Conservation (phyloP, 35 echinoderm and acorn worm species). For the Apostichopus japonicus region DNA sequence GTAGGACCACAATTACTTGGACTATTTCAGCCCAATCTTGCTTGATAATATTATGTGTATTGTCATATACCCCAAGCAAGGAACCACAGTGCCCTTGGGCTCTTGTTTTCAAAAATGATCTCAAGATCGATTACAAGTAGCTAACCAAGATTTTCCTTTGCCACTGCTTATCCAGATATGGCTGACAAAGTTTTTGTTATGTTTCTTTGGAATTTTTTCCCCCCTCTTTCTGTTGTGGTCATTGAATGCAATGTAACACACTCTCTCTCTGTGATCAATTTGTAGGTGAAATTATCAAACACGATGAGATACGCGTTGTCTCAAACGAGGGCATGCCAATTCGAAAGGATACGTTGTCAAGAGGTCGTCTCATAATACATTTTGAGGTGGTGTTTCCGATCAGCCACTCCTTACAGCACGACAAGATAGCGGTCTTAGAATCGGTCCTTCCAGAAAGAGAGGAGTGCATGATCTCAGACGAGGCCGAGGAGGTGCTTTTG, state of each 20-base stretch:
- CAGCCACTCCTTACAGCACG: slow-evolving; percentile 19
- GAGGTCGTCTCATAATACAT: slow-evolving; percentile 91
- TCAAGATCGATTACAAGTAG: too few relatives aligned
- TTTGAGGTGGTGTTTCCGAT: slow-evolving; percentile 82
- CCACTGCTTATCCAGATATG: too few relatives aligned
- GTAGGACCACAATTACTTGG: too few relatives aligned
- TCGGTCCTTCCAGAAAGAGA: slow-evolving; percentile 65
- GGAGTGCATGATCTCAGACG: slow-evolving; percentile 80
- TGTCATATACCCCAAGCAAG: too few relatives aligned
- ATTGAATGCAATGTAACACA: not conserved
- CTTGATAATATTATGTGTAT: too few relatives aligned
- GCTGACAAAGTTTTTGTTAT: too few relatives aligned
- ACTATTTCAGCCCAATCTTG: too few relatives aligned
- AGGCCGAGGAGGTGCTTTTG: slow-evolving; percentile 69
- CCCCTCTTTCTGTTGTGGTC: too few relatives aligned
- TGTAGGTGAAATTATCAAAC: slow-evolving; percentile 86
- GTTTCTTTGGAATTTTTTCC: too few relatives aligned
- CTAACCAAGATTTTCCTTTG: too few relatives aligned
- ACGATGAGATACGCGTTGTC: slow-evolving; percentile 81
- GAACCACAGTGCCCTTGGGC: too few relatives aligned
- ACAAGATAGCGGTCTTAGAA: slow-evolving; percentile 67
- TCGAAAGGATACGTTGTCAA: slow-evolving; percentile 71
- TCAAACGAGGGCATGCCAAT: slow-evolving; percentile 87
- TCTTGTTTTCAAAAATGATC: too few relatives aligned
- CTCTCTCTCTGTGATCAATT: not conserved